Evolutionary conservation across 2,113 vertebrate genomes (phyloP).

Genomic region (Cathartes aura): DNA sequence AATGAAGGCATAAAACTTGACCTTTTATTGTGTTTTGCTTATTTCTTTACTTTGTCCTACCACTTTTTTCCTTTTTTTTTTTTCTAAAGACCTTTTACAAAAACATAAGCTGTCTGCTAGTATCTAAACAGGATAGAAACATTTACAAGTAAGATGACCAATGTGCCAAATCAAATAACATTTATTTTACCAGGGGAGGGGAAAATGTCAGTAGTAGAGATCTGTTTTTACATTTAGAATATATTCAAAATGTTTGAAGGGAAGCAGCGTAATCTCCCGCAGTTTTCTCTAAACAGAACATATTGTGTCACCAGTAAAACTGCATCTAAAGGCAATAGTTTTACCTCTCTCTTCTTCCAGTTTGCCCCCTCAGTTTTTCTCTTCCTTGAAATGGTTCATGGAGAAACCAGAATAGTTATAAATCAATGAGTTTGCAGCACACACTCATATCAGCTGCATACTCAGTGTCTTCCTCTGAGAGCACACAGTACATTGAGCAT

Average conservation of each 20-base stretch:
- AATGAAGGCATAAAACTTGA: neutral
- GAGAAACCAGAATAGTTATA: neutral
- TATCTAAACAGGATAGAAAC: constrained; percentile 1
- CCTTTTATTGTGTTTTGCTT: neutral
- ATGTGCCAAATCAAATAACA: constrained; percentile 57
- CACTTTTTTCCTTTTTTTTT: neutral
- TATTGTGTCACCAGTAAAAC: neutral
- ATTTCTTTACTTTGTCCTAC: neutral
- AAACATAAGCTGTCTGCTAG: neutral
- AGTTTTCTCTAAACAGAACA: constrained; percentile 20
- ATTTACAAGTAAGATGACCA: constrained; percentile 7
- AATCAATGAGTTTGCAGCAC: neutral
- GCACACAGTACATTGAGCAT: fast-evolving
- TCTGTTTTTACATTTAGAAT: constrained; percentile 57
- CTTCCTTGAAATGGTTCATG: neutral
- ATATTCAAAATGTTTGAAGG: constrained; percentile 13
- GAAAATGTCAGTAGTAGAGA: neutral
- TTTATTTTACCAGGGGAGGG: neutral
- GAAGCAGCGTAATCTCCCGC: neutral
- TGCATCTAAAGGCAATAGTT: neutral
- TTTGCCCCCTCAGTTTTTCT: neutral
- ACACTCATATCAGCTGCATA: neutral
- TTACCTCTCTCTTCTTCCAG: neutral
- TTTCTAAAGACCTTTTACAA: neutral
- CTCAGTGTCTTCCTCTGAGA: neutral